These are phyloP conservation scores for Lordiphosa stackelbergi DNA, from an alignment of 1,140 invertebrate species.

Conservation along the genomic window DNA sequence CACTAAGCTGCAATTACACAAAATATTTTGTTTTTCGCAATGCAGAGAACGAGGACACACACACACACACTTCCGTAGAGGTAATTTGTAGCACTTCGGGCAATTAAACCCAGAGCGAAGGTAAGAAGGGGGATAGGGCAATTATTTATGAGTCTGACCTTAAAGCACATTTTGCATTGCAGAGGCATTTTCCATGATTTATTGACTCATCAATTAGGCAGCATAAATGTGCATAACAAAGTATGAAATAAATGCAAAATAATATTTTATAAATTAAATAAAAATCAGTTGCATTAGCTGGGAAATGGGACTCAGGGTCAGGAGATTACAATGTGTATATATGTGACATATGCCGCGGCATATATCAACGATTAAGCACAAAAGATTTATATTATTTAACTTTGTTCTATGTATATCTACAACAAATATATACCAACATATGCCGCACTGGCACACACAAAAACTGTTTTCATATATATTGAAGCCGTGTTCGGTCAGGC, in stretches of 20 bases:
- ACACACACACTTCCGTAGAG: background rate
- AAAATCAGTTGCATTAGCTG: conserved; percentile 17
- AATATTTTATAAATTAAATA: conserved; percentile 14
- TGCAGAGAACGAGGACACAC: conserved; percentile 6
- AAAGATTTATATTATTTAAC: conserved; percentile 46
- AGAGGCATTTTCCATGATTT: conserved; percentile 56
- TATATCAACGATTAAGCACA: conserved; percentile 62
- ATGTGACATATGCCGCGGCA: conserved; percentile 35
- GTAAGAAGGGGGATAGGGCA: background rate
- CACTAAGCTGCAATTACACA: conserved; percentile 38
- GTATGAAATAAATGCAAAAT: conserved; percentile 13
- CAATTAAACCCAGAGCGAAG: background rate
- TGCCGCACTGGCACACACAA: conserved; percentile 43
- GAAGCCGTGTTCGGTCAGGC: conserved; percentile 39
- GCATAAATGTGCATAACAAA: conserved; percentile 19
- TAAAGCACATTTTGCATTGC: conserved; percentile 42
- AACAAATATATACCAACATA: conserved; percentile 30
- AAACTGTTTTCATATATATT: conserved; percentile 19
- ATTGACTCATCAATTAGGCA: conserved; percentile 62
- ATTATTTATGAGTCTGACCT: conserved; percentile 44
- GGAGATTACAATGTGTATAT: background rate
- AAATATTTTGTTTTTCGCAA: conserved; percentile 25
- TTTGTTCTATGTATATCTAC: conserved; percentile 21
- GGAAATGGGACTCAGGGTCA: background rate
- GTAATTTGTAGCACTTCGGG: conserved; percentile 3